These are phyloP conservation scores for Phorcus lineatus DNA, from an alignment of 2,888 invertebrate genomes.

Conservation along the genomic window DNA sequence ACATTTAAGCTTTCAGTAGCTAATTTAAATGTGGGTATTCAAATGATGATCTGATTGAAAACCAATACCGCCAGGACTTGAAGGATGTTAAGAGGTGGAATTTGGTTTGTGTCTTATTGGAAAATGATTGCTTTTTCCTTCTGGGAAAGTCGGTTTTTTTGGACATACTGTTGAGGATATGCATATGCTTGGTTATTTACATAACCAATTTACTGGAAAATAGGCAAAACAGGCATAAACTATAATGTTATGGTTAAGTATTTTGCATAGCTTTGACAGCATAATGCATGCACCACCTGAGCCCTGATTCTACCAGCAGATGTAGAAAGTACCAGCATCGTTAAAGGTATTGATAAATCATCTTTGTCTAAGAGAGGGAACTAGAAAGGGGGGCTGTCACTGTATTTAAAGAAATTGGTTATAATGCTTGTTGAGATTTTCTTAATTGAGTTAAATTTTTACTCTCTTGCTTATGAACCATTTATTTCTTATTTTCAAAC, in stretches of 20 bases:
- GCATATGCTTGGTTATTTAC: neutral
- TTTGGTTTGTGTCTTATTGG: neutral
- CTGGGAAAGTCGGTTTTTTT: neutral
- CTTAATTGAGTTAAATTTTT: too few relatives aligned
- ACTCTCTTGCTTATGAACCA: too few relatives aligned
- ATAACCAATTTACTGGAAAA: slow-evolving; percentile 21
- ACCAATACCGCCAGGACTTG: neutral
- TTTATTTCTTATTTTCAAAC: too few relatives aligned
- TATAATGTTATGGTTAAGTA: slow-evolving; percentile 1
- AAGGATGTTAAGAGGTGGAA: neutral
- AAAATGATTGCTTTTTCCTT: neutral
- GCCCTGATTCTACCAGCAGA: too few relatives aligned
- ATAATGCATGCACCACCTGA: neutral
- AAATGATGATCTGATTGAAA: neutral
- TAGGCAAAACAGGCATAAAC: slow-evolving; percentile 6
- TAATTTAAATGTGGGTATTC: slow-evolving; percentile 3
- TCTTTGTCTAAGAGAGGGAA: too few relatives aligned
- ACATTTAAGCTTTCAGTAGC: slow-evolving; percentile 6
- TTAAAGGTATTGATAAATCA: too few relatives aligned
- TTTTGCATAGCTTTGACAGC: neutral
- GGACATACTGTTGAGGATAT: neutral
- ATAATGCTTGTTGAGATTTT: too few relatives aligned
- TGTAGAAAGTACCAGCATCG: too few relatives aligned
- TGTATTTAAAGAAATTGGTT: too few relatives aligned
- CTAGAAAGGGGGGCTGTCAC: too few relatives aligned